These are phyloP conservation scores for Agelas oroides DNA, from an alignment of 37 sponge, comb jelly and placozoan genomes.

Conservation along the genomic window DNA sequence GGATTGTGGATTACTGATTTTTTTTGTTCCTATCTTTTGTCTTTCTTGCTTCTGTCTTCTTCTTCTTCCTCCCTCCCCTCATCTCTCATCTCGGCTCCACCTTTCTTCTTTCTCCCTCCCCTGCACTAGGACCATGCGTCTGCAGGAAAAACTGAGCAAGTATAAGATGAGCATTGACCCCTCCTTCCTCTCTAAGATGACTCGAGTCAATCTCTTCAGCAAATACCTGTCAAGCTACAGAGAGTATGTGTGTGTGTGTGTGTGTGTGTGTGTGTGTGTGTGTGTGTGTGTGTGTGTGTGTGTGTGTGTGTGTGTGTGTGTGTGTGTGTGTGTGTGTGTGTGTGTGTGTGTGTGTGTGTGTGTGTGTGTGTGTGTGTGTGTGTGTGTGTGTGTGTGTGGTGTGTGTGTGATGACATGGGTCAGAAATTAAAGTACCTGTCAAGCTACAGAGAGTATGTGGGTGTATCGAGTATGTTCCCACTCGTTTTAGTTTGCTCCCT, in stretches of 20 bases:
- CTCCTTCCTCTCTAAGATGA: constrained; percentile 53
- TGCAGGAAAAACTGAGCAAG: constrained; percentile 48
- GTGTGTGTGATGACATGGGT: no score
- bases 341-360: constrained; percentile 41
- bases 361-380: neutral
- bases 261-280: no score
- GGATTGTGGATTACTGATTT: no score
- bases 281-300: constrained; percentile 39
- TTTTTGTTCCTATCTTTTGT: no score
- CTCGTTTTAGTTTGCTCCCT: no score
- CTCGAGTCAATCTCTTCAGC: constrained; percentile 47
- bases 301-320: neutral
- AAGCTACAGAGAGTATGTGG: constrained; percentile 53
- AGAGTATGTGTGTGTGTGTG: constrained; percentile 44
- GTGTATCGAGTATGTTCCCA: no score
- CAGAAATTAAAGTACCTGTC: constrained; percentile 73
- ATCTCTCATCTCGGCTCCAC: no score
- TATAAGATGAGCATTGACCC: constrained; percentile 54
- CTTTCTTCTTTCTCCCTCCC: neutral
- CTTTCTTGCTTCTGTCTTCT: no score
- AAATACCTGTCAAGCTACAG: constrained; percentile 66
- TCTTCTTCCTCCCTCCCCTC: neutral
- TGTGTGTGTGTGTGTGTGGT: neutral
- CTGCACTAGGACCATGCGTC: constrained; percentile 61
- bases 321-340: no score